Evolutionary conservation across 2,797 vertebrate species (phyloP).

Genomic region (Parauchenoglanis punctatus): DNA sequence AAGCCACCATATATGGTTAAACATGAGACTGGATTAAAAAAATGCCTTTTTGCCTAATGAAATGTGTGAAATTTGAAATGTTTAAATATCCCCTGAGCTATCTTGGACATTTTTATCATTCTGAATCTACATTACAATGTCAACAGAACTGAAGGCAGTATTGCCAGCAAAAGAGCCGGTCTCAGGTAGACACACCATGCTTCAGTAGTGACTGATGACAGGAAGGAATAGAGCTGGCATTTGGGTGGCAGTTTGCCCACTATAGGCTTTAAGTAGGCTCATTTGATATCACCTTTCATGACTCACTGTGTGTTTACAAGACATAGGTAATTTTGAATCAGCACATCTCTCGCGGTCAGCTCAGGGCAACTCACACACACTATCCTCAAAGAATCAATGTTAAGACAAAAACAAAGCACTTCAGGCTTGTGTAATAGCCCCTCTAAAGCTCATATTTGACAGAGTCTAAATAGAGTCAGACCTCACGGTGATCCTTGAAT

Average conservation of each 20-base stretch:
- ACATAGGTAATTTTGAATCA: conserved; percentile 31
- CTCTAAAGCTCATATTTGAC: conserved; percentile 57
- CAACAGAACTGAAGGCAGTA: conserved; percentile 20
- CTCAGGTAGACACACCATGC: conserved; percentile 34
- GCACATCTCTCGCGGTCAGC: neutral
- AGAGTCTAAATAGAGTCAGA: conserved; percentile 20
- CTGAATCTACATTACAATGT: conserved; percentile 28
- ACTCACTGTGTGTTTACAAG: conserved; percentile 36
- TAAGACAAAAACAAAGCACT: conserved; percentile 2
- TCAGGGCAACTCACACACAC: conserved; percentile 12
- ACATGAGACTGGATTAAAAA: neutral
- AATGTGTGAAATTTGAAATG: conserved; percentile 11
- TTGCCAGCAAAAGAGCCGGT: conserved; percentile 4
- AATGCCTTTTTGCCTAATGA: neutral
- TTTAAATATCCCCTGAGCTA: conserved; percentile 20
- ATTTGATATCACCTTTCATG: conserved; percentile 33
- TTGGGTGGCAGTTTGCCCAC: conserved; percentile 33
- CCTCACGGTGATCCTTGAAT: neutral
- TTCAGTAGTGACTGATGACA: conserved; percentile 49
- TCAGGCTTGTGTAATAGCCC: conserved; percentile 21
- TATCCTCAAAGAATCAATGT: conserved; percentile 11
- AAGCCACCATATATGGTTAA: conserved; percentile 15
- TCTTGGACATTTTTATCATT: conserved; percentile 11
- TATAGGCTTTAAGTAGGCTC: conserved; percentile 16
- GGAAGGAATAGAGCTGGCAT: conserved; percentile 28